Percentiles rank a stretch among this genome's conserved stretches.
Conservation (phyloP, 2,888 invertebrate species). For the Ormyrus rosae region DNA sequence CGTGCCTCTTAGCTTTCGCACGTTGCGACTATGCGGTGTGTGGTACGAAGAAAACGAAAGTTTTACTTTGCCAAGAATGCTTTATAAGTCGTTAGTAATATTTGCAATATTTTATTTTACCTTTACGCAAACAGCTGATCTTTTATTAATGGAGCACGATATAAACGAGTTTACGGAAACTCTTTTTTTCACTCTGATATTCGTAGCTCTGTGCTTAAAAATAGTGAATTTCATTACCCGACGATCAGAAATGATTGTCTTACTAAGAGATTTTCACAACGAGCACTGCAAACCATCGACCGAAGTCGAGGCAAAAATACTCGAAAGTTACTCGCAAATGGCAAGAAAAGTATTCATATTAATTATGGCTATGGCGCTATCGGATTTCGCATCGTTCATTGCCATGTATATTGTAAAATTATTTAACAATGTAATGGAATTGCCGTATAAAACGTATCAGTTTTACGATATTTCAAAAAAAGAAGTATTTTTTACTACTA, state of each 20-base stretch:
- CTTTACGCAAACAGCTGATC: neutral
- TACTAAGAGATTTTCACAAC: no score
- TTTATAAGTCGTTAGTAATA: neutral
- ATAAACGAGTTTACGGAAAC: no score
- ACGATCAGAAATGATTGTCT: no score
- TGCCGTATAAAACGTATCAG: conserved; percentile 15
- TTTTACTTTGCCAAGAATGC: neutral
- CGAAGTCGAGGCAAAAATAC: no score
- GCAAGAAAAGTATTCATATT: no score
- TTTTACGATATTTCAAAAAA: conserved; percentile 32
- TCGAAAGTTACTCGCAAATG: no score
- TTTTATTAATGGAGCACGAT: neutral
- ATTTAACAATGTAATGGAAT: neutral
- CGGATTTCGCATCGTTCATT: no score
- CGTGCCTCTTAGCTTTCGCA: neutral
- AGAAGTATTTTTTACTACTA: neutral
- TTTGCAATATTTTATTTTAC: neutral
- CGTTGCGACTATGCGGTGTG: neutral
- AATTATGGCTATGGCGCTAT: no score
- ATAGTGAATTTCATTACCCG: no score
- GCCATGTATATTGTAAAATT: neutral
- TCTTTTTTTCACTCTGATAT: no score
- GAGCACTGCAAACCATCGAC: no score
- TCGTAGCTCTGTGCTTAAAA: no score
- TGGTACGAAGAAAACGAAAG: neutral